Evolutionary conservation across 2,888 invertebrate species (phyloP).

Genomic region (Ichneumon xanthorius): DNA sequence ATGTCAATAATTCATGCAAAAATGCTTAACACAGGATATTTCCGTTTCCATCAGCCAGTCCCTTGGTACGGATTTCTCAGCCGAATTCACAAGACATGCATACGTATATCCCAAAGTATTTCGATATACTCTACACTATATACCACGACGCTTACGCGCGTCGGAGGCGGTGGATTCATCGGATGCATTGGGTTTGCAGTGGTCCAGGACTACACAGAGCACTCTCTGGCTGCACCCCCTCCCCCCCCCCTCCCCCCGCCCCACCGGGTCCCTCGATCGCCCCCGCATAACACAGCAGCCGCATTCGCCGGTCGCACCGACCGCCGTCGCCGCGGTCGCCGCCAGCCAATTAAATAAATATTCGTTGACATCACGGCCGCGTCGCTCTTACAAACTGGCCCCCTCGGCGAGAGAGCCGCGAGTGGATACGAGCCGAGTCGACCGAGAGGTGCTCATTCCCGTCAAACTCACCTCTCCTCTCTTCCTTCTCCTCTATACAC

Average conservation of each 20-base stretch:
- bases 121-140: conserved; percentile 5
- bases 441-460: conserved; percentile 76
- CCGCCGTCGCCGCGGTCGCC: conserved; percentile 73
- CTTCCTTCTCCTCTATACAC: conserved; percentile 35
- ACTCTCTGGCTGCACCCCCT: conserved; percentile 38
- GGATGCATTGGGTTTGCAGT: conserved; percentile 40
- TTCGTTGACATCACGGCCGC: conserved; percentile 83
- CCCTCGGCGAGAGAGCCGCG: conserved; percentile 72
- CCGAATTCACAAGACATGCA: neutral
- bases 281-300: conserved; percentile 82
- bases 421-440: conserved; percentile 68
- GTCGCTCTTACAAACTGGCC: conserved; percentile 83
- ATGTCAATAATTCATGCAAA: neutral
- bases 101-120: neutral
- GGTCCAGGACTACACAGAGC: conserved; percentile 49
- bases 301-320: conserved; percentile 79
- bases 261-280: conserved; percentile 73
- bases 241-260: no score
- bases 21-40: neutral
- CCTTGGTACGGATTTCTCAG: neutral
- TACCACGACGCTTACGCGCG: conserved; percentile 23
- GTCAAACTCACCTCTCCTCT: conserved; percentile 70
- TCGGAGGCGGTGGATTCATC: conserved; percentile 53
- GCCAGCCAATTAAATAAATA: conserved; percentile 84
- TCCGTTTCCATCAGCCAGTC: neutral